Conservation (phyloP, 2,888 invertebrate species). For the Cabera pusaria region DNA sequence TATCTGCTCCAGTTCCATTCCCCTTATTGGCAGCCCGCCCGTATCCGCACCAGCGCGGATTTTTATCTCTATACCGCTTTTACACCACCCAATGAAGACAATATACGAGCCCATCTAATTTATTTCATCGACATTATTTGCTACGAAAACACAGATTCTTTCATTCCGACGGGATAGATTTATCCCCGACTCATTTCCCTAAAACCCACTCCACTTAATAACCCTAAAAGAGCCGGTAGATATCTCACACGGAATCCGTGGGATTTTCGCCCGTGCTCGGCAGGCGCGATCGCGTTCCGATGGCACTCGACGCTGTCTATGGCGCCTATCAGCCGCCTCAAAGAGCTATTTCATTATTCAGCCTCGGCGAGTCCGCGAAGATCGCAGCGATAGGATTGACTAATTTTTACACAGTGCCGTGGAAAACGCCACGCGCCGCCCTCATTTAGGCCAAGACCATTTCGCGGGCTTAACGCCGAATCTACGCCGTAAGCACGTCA, state of each 20-base stretch:
- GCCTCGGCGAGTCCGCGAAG: slow-evolving; percentile 61
- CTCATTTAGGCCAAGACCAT: slow-evolving; percentile 68
- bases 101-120: slow-evolving; percentile 67
- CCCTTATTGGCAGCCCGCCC: slow-evolving; percentile 65
- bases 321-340: slow-evolving; percentile 59
- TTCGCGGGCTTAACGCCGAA: slow-evolving; percentile 66
- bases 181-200: slow-evolving; percentile 74
- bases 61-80: slow-evolving; percentile 50
- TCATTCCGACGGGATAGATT: slow-evolving; percentile 60
- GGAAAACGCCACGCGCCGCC: slow-evolving; percentile 57
- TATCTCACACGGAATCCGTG: slow-evolving; percentile 75
- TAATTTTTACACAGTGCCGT: slow-evolving; percentile 72
- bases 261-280: slow-evolving; percentile 67
- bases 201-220: slow-evolving; percentile 80
- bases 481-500: slow-evolving; percentile 69
- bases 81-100: slow-evolving; percentile 61
- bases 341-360: slow-evolving; percentile 80
- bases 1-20: slow-evolving; percentile 61
- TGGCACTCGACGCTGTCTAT: slow-evolving; percentile 51
- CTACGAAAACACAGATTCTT: slow-evolving; percentile 59
- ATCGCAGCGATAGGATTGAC: slow-evolving; percentile 75
- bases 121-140: slow-evolving; percentile 66
- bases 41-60: slow-evolving; percentile 50
- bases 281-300: slow-evolving; percentile 56
- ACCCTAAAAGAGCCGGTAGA: slow-evolving; percentile 72